Evolutionary conservation across 2,888 invertebrate genomes (phyloP), one percentile per base, ranked within the genome.

Genomic region (Agrenia bidenticulata): DNA sequence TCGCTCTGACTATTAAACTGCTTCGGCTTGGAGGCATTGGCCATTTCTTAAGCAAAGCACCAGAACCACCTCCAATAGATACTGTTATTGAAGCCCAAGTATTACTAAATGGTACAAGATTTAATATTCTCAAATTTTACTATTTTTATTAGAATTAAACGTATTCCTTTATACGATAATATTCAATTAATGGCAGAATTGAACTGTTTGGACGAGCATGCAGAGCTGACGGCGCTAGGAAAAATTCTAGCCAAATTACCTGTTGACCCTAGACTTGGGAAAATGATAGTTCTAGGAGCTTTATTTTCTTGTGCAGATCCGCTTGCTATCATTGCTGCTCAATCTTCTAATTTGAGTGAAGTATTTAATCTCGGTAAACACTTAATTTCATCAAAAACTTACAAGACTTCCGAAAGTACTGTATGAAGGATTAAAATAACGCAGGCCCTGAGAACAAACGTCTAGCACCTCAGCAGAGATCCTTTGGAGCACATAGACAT

Each of bases 61-160:
- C 97, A 23, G 95, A 98, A 79, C 95, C 97, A 0, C 98, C 98
- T 42, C 97, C 97, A 53, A 85, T 97, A 70, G 98, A 98, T 81
- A 95, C 97, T 27, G 96, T 99, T 15, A 96, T 98, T 76, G 98
- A 98, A 80, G 97, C 98, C 0, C 96, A 97, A 82, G 94, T 92
- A 49, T 79, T 85, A 69, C 79, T 88, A 1, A 79, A 81, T 78
- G 83, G 82, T 82, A 77, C 21, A 15, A 19, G 4, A 19, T 64
- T 9, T 63, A 27, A 60, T 66, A 13, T 21, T n/a, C n/a, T n/a
- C n/a, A n/a, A n/a, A n/a, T n/a, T n/a, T 42, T 64, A 17, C 26
- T 24, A 37, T 61, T 19, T n/a, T 54, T 64, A 62, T 60, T 53
- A 11, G n/a, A 19, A 27, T 23, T 23, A 53, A n/a, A n/a, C n/a